Percentiles rank a stretch among this genome's conserved stretches.
phyloP scores from a whole-genome alignment of 2,888 invertebrate genomes.

The Cactoblastis cactorum region DNA sequence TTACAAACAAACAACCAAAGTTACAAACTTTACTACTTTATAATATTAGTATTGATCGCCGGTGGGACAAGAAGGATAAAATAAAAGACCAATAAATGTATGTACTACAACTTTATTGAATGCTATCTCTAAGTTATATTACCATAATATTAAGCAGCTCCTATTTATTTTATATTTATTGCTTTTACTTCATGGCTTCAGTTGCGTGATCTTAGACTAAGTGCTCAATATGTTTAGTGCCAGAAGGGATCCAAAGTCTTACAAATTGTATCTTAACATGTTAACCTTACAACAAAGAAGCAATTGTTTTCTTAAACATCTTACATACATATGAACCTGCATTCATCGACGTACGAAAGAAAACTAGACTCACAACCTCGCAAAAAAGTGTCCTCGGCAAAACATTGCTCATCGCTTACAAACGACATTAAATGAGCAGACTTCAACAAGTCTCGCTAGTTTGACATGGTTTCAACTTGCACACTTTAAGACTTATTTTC shows the following conservation, averaged over 20 bases:
- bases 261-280: not conserved
- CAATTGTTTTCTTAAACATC: not conserved
- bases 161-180: too few species aligned
- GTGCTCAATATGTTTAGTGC: constrained; percentile 19
- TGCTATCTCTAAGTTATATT: constrained; percentile 30
- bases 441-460: too few species aligned
- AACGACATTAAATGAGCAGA: too few species aligned
- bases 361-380: too few species aligned
- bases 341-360: not conserved
- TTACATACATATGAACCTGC: too few species aligned
- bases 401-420: too few species aligned
- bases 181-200: constrained; percentile 21
- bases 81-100: constrained; percentile 27
- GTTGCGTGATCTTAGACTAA: constrained; percentile 18
- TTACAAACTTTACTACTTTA: not conserved
- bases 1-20: not conserved
- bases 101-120: constrained; percentile 38
- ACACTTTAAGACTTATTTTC: too few species aligned
- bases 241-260: constrained; percentile 7
- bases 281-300: not conserved
- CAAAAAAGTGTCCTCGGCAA: too few species aligned
- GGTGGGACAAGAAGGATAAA: constrained; percentile 2
- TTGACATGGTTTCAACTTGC: too few species aligned
- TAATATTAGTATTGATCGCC: too few species aligned
- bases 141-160: constrained; percentile 28